Conservation (phyloP, 1,140 invertebrate species). For the Oncopeltus fasciatus region DNA sequence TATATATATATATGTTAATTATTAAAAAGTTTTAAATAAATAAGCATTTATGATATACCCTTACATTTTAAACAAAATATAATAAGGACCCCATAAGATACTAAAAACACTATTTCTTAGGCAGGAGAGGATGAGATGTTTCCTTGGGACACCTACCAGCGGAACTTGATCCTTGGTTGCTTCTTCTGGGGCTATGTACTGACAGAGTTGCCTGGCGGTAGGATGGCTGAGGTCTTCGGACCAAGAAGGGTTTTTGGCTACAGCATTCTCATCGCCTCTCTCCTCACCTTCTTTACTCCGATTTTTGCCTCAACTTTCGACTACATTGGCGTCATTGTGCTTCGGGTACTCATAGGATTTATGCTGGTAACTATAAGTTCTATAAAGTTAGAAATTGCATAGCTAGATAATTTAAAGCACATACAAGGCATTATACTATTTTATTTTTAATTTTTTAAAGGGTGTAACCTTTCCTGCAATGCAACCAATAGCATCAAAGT, state of each 20-base stretch:
- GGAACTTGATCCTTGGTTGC: slow-evolving; percentile 63
- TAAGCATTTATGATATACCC: no score
- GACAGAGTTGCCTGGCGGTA: slow-evolving; percentile 74
- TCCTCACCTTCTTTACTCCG: slow-evolving; percentile 70
- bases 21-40: no score
- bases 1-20: no score
- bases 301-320: slow-evolving; percentile 43
- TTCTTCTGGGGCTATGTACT: slow-evolving; percentile 86
- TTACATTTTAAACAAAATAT: no score
- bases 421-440: neutral
- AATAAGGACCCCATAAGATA: no score
- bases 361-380: slow-evolving; percentile 47
- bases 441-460: slow-evolving; percentile 29
- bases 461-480: slow-evolving; percentile 84
- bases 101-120: no score
- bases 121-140: slow-evolving; percentile 33
- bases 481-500: slow-evolving; percentile 73
- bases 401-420: neutral
- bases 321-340: slow-evolving; percentile 42
- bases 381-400: no score
- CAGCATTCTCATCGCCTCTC: slow-evolving; percentile 66
- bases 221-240: slow-evolving; percentile 68
- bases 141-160: slow-evolving; percentile 52
- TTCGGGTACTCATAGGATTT: slow-evolving; percentile 54
- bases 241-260: slow-evolving; percentile 67